Evolutionary conservation across 53 echinoderm and acorn worm species (phyloP), one percentile per base, ranked within the genome.

Genomic region (Crossaster papposus): DNA sequence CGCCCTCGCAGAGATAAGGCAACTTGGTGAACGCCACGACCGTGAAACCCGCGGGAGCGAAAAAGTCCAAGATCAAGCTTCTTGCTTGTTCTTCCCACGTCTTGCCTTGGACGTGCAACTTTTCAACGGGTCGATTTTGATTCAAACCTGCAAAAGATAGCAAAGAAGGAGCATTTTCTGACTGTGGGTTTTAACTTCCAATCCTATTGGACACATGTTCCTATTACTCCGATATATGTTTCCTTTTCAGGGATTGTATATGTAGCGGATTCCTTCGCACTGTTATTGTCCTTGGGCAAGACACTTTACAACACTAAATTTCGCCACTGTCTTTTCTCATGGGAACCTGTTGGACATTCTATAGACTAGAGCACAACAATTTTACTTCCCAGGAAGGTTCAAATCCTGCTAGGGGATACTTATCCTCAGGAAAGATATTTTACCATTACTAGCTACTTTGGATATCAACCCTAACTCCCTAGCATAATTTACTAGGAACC

Each of bases 1-100:
- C 98, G 31, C 98, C 98, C 84, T 98, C 98, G 52, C 98, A 98
- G 30, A 98, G 94, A 72, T 98, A 98, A 2, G 98, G 98, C 36
- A 98, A 77, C 85, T 94, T 88, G 36, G 98, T 91, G 82, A 98
- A 98, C 74, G 89, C 89, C 15, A 90, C 75, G 14, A 98, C 93
- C 36, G 72, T 93, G 83, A 96, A 96, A 18, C 96, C 98, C 14
- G 90, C 92, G 1, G 93, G 94, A 22, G 65, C 72, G 52, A 96
- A 86, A 72, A 96, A 94, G 15, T 84, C 92, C 29, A 90, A 22
- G 34, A 96, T 94, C 26, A 93, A 85, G 73, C 93, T 85, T 29
- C 50, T 72, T 11, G 92, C 96, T 74, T 98, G 98, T 22, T 98
- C 88, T 75, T 98, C 98, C 98, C 96, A 98, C 6, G 91, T 89